These are phyloP conservation scores for Camponotus vicinus DNA, from an alignment of 1,140 invertebrate species.

Conservation along the genomic window DNA sequence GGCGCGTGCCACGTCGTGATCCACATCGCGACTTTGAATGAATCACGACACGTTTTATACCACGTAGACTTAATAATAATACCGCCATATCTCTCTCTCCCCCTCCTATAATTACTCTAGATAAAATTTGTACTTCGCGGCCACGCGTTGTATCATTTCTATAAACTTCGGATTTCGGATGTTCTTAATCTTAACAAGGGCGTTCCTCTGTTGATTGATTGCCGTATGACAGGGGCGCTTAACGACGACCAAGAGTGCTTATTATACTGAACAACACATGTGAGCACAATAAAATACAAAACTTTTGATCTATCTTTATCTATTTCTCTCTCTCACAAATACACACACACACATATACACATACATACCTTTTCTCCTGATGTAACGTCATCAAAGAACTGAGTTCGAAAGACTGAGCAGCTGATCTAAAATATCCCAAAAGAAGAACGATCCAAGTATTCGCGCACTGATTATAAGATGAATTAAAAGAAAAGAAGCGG, in stretches of 20 bases:
- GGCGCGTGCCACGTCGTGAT: background rate
- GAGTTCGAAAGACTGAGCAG: constrained; percentile 48
- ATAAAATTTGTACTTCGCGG: constrained; percentile 56
- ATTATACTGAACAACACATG: constrained; percentile 48
- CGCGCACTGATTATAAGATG: constrained; percentile 73
- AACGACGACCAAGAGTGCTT: constrained; percentile 59
- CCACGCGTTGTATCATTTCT: constrained; percentile 56
- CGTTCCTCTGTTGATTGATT: constrained; percentile 6
- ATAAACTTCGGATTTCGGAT: constrained; percentile 57
- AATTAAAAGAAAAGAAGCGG: constrained; percentile 53
- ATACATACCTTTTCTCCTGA: constrained; percentile 26
- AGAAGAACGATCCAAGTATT: constrained; percentile 31
- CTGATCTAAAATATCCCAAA: constrained; percentile 19
- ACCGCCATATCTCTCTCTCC: constrained; percentile 15
- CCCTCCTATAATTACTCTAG: constrained; percentile 51
- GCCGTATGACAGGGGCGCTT: background rate
- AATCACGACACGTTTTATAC: constrained; percentile 49
- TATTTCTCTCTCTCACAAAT: constrained; percentile 43
- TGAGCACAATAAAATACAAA: constrained; percentile 54
- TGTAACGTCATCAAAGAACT: constrained; percentile 4
- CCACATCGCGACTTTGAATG: background rate
- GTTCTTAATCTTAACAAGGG: constrained; percentile 56
- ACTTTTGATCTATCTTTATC: constrained; percentile 58
- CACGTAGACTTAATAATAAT: constrained; percentile 38
- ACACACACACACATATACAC: background rate